Evolutionary conservation across 1,140 invertebrate genomes (phyloP).

Genomic region (Berghia stephanieae): DNA sequence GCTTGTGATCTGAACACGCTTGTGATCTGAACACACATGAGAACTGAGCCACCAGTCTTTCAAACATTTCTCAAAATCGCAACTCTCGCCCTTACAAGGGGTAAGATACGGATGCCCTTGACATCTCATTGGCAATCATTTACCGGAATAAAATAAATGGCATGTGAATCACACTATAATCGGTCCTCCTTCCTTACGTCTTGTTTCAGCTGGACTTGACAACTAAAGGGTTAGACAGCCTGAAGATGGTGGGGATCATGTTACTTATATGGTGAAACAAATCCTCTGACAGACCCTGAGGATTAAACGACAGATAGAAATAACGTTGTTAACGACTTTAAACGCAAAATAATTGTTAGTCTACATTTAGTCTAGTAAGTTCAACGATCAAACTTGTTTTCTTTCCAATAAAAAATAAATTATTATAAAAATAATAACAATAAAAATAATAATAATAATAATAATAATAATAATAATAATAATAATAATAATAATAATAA

Average conservation of each 20-base stretch:
- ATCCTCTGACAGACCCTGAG: conserved; percentile 85
- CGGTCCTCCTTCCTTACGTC: neutral
- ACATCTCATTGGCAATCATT: neutral
- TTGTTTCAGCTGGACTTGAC: conserved; percentile 45
- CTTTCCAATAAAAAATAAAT: neutral
- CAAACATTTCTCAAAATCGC: neutral
- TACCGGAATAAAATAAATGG: neutral
- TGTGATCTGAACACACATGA: neutral
- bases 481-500: neutral
- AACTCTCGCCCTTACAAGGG: neutral
- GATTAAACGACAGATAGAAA: conserved; percentile 61
- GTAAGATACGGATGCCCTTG: neutral
- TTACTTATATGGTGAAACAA: conserved; percentile 84
- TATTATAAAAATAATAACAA: neutral
- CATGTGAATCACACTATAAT: neutral
- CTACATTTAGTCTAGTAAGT: too few relatives aligned
- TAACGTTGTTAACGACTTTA: neutral
- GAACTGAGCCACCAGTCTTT: neutral
- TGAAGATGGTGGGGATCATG: conserved; percentile 90
- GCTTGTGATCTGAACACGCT: neutral
- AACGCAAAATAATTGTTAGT: neutral
- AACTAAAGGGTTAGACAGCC: conserved; percentile 82
- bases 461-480: neutral
- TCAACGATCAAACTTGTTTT: too few relatives aligned
- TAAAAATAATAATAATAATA: neutral